A percentile compares a stretch with the other conserved stretches of the same genome.
These are phyloP conservation scores for Cariama cristata DNA, from an alignment of 2,113 vertebrate species.

Conservation along the genomic window DNA sequence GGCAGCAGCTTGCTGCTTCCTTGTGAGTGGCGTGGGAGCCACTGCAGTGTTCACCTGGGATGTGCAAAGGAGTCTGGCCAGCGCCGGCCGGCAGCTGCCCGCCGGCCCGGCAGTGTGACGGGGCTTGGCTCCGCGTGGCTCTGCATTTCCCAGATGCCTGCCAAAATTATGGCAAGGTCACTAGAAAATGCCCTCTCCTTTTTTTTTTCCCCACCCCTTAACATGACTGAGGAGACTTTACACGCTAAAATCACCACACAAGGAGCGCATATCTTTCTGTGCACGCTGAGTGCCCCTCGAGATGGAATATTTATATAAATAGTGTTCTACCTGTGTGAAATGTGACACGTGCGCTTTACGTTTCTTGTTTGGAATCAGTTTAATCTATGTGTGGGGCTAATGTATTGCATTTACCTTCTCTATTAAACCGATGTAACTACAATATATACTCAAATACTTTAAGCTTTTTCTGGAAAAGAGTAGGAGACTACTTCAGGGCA, in stretches of 20 bases:
- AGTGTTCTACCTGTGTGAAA: not conserved
- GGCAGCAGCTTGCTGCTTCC: rapidly evolving
- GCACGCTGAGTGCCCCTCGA: not conserved
- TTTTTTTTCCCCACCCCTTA: rapidly evolving
- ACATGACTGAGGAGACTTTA: rapidly evolving
- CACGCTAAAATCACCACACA: rapidly evolving
- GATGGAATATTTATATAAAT: rapidly evolving
- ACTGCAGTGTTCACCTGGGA: rapidly evolving
- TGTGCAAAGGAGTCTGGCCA: rapidly evolving
- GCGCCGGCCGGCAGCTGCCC: not conserved
- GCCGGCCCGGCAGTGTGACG: no score
- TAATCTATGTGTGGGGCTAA: not conserved
- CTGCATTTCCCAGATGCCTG: no score
- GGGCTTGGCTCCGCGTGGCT: no score
- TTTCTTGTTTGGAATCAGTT: not conserved
- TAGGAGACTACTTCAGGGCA: not conserved
- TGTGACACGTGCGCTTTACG: rapidly evolving
- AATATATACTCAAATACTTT: no score
- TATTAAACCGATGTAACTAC: not conserved
- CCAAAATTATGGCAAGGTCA: rapidly evolving
- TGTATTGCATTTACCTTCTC: not conserved
- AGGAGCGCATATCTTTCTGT: rapidly evolving
- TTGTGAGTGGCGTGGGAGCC: rapidly evolving
- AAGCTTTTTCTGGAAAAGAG: not conserved
- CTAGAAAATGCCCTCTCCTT: not conserved